Percentiles rank a stretch among this genome's conserved stretches.
phyloP scores from a whole-genome alignment of 2,888 invertebrate species.

The Synanthedon myopaeformis region DNA sequence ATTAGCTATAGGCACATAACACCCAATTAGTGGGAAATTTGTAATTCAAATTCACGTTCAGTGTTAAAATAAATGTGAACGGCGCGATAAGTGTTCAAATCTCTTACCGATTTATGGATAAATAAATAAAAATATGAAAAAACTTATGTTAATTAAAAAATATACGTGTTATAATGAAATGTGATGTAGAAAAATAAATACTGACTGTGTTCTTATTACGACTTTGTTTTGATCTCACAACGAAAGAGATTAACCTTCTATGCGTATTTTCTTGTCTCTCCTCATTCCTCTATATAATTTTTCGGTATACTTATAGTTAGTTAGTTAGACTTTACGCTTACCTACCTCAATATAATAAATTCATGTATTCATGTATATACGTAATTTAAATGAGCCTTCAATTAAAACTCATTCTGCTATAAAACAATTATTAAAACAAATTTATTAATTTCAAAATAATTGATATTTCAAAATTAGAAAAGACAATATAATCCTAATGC shows the following conservation, averaged over 20 bases:
- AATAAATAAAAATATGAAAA: slow-evolving; percentile 2
- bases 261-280: background rate
- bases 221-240: background rate
- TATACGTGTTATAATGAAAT: slow-evolving; percentile 1
- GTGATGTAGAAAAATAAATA: background rate
- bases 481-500: too few species aligned
- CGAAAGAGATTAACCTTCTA: background rate
- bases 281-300: too few species aligned
- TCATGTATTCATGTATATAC: too few species aligned
- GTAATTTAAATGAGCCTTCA: too few species aligned
- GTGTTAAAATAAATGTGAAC: slow-evolving; percentile 15
- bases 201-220: too few species aligned
- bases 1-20: slow-evolving; percentile 32
- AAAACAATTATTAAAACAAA: too few species aligned
- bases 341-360: too few species aligned
- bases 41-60: slow-evolving; percentile 26
- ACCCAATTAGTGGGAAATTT: slow-evolving; percentile 44
- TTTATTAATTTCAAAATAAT: too few species aligned
- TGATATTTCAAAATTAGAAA: too few species aligned
- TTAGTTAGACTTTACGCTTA: too few species aligned
- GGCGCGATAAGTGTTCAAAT: slow-evolving; percentile 18
- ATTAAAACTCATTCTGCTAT: too few species aligned
- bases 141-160: slow-evolving; percentile 3
- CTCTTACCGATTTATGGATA: slow-evolving; percentile 5
- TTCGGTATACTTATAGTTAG: too few species aligned